phyloP scores from a whole-genome alignment of 2,797 vertebrate species.

The Arrhamphus sclerolepis region DNA sequence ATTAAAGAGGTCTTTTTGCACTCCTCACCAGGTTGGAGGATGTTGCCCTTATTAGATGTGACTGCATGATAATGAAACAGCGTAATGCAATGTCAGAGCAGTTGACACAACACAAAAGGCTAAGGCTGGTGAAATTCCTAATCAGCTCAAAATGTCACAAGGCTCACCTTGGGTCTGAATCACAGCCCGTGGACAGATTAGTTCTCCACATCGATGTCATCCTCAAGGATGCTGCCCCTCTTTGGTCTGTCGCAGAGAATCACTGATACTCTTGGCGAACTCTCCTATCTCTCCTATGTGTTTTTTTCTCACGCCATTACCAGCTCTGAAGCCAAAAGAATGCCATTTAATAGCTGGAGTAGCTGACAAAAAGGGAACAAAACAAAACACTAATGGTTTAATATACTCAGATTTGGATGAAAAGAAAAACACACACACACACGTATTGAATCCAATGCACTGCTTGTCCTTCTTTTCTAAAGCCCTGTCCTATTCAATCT shows the following conservation, averaged over 20 bases:
- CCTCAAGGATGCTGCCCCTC: constrained; percentile 60
- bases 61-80: constrained; percentile 80
- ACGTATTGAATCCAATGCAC: not conserved
- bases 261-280: constrained; percentile 39
- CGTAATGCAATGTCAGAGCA: constrained; percentile 75
- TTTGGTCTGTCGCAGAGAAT: constrained; percentile 46
- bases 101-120: constrained; percentile 76
- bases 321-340: constrained; percentile 14
- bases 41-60: constrained; percentile 74
- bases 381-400: not conserved
- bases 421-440: not conserved
- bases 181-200: constrained; percentile 61
- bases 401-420: not conserved
- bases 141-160: constrained; percentile 81
- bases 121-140: constrained; percentile 75
- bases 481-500: not conserved
- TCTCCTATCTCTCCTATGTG: constrained; percentile 22
- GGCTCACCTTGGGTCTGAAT: constrained; percentile 71
- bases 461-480: not conserved
- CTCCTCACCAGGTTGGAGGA: constrained; percentile 62
- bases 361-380: not conserved
- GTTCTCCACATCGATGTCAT: constrained; percentile 56
- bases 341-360: constrained; percentile 1
- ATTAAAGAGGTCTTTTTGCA: constrained; percentile 60
- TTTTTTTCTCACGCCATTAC: too few relatives aligned